Base-by-base conservation (phyloP, 2,797 vertebrate species). In the Notolabrus celidotus region DNA sequence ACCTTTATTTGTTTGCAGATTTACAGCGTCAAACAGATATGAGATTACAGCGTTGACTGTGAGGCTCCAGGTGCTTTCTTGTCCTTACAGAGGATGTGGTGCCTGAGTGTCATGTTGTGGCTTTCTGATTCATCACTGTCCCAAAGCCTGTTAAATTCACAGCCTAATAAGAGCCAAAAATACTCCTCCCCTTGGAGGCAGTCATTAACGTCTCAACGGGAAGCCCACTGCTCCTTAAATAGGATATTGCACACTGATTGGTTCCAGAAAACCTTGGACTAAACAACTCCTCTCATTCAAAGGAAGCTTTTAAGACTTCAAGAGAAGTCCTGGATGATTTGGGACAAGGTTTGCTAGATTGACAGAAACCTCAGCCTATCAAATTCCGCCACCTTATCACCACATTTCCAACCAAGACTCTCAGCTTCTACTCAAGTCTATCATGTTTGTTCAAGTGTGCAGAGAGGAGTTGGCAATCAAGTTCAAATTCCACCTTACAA, bases 401-500 rank as follows among this genome's bases (percentile, higher is more conserved):
- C 9, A 42, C 27, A 19, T 10, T 47, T 38, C 12, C 34, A 36
- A 36, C 36, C 11, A 36, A 3, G 19, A 0, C n/a, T 15, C 46
- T 45, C 42, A 31, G 36, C 58, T 42, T 57, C 41, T 25, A 4
- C 29, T 41, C 7, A 10, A 41, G 14, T 41, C 23, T 56, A 14
- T 23, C 19, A 33, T 33, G 16, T 22, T 46, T 22, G 7, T 12
- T 12, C 20, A 7, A 19, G 3, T 23, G 16, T 34, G 31, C 7
- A 58, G 42, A 39, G 3, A 25, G 29, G 29, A 49, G 39, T 7
- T 27, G 16, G 39, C 23, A 31, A n/a, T 20, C 12, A 49, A 66
- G 65, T 42, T 69, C 51, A 54, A 77, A 77, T 45, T 84, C 67
- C 69, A 79, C 5, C 31, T 41, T 23, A 63, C 38, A 31, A 3